These are phyloP conservation scores for Panzeria rudis DNA, from an alignment of 2,888 invertebrate species.

Conservation along the genomic window DNA sequence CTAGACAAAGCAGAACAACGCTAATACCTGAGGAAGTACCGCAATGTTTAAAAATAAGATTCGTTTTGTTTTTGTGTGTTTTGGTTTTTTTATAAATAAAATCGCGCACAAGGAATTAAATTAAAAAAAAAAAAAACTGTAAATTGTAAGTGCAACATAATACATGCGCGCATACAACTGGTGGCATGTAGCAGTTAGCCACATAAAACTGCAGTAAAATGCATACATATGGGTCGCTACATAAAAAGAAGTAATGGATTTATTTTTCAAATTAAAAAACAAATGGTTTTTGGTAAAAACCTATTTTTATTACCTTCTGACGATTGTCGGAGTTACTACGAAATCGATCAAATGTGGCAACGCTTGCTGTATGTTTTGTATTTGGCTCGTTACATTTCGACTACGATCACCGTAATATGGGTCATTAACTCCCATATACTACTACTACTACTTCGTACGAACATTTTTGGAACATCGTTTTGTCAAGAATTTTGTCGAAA, in stretches of 20 bases:
- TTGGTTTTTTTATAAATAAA: neutral
- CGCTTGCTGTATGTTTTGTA: too few species aligned
- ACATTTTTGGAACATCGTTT: too few species aligned
- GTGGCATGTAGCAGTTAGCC: conserved; percentile 40
- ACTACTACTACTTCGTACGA: too few species aligned
- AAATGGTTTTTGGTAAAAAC: neutral
- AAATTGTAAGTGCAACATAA: conserved; percentile 65
- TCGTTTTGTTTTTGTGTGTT: conserved; percentile 4
- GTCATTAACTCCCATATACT: too few species aligned
- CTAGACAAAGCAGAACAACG: conserved; percentile 32
- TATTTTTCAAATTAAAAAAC: neutral
- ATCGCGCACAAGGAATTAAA: conserved; percentile 22
- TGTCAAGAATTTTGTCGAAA: too few species aligned
- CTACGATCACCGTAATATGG: too few species aligned
- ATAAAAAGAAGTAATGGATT: neutral
- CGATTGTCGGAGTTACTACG: too few species aligned
- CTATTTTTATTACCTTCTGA: too few species aligned
- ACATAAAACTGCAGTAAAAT: conserved; percentile 25
- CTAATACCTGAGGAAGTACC: conserved; percentile 56
- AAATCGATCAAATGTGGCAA: too few species aligned
- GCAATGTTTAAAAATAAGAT: conserved; percentile 60
- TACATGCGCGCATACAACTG: conserved; percentile 15
- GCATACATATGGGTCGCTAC: conserved; percentile 16
- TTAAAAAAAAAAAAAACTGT: conserved; percentile 42
- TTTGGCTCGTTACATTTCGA: too few species aligned